Evolutionary conservation across 2,888 invertebrate species (phyloP).

Genomic region (Cyclophora punctaria): DNA sequence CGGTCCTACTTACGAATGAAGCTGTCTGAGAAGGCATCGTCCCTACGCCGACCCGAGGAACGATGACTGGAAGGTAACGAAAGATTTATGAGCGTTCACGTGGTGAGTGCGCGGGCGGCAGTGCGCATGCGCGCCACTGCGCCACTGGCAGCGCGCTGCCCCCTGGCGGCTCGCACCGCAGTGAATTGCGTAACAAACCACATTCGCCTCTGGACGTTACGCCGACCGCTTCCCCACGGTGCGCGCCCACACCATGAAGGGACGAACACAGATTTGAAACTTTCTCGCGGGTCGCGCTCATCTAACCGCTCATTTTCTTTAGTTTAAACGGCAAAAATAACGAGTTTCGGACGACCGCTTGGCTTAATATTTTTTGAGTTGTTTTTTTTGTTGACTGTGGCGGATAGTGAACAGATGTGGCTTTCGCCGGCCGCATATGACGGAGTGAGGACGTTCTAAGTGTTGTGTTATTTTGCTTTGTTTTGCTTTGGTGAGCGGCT

Average conservation of each 20-base stretch:
- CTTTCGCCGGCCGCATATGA: conserved; percentile 47
- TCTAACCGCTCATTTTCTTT: conserved; percentile 14
- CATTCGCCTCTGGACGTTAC: conserved; percentile 62
- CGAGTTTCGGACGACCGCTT: conserved; percentile 25
- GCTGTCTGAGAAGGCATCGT: conserved; percentile 5
- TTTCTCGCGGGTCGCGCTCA: conserved; percentile 56
- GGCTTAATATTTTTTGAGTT: conserved; percentile 44
- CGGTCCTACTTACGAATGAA: conserved; percentile 10
- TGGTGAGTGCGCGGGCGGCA: conserved; percentile 20
- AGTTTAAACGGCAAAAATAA: neutral
- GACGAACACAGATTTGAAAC: conserved; percentile 60
- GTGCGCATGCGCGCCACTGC: conserved; percentile 73
- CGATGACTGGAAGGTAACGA: conserved; percentile 30
- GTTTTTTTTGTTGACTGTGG: conserved; percentile 41
- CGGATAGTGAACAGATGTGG: conserved; percentile 50
- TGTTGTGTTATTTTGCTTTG: conserved; percentile 65
- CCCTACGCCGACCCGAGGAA: conserved; percentile 16
- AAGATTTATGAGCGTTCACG: conserved; percentile 38
- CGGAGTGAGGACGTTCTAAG: conserved; percentile 50
- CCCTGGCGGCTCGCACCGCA: conserved; percentile 68
- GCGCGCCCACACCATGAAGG: conserved; percentile 54
- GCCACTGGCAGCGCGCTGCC: conserved; percentile 69
- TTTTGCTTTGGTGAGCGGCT: conserved; percentile 58
- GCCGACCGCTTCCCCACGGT: conserved; percentile 64
- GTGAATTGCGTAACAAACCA: conserved; percentile 72